Base-by-base conservation (phyloP, 1,140 invertebrate genomes). In the Hyphantria cunea region DNA sequence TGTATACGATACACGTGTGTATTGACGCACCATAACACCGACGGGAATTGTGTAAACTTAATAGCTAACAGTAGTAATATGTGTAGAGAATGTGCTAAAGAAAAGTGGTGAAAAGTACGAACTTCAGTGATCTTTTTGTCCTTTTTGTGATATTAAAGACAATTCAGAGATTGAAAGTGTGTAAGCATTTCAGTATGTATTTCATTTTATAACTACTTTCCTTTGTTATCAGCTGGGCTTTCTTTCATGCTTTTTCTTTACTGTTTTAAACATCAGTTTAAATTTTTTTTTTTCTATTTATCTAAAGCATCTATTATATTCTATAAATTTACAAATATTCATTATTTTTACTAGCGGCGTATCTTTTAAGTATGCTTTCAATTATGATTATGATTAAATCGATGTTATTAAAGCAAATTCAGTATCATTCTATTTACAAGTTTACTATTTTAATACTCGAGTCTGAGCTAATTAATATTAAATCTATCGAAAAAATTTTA, bases 1-100 rank as follows among this genome's bases (percentile, higher is more conserved):
- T 88, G 86, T 55, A 55, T 53, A 48, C 63, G 66, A n/a, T 64
- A 79, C 84, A 85, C 81, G 84, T 82, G 81, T 79, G 74, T 13
- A 42, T 49, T 73, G 69, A 80, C 74, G 72, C 74, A 78, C 70
- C 69, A 68, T 66, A 63, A 61, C 67, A 64, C 51, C 50, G 53
- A 31, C 60, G 41, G 53, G 50, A 61, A 8, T 64, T 55, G 55
- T 53, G 64, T 64, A 64, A 48, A 55, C 52, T 33, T 14, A 32
- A 14, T 33, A 15, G 68, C 45, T 66, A 45, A 72, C 70, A 73
- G 49, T 66, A 13, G 45, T 64, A 37, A 70, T 65, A 68, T 55
- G 70, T 44, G 66, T 47, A 49, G 31, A 72, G 67, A 55, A 49
- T 66, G 39, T 25, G 34, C 34, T 42, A 50, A 42, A 48, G 42